Percentiles rank a stretch among this genome's conserved stretches.
These are phyloP conservation scores for Acrobasis suavella DNA, from an alignment of 2,888 invertebrate species.

Conservation along the genomic window DNA sequence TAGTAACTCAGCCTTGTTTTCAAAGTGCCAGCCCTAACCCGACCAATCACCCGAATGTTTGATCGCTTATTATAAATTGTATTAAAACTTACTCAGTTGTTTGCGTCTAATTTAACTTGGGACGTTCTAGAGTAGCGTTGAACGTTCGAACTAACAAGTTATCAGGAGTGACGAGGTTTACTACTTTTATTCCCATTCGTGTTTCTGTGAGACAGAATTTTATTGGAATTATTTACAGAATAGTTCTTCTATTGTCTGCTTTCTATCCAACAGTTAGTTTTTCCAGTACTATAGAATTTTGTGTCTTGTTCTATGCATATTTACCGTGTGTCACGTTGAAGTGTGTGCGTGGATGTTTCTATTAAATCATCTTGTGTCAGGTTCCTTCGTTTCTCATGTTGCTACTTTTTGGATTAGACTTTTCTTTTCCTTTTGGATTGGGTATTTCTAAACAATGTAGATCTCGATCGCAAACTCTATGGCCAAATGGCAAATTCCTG, in stretches of 20 bases:
- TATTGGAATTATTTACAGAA: neutral
- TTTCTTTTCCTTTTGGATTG: too few relatives aligned
- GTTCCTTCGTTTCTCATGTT: too few relatives aligned
- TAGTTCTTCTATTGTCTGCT: neutral
- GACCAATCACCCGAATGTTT: neutral
- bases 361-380: too few relatives aligned
- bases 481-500: too few relatives aligned
- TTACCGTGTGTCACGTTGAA: too few relatives aligned
- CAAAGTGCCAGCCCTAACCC: neutral
- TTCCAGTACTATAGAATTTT: neutral
- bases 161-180: neutral
- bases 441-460: too few relatives aligned
- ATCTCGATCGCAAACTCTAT: too few relatives aligned
- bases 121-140: neutral
- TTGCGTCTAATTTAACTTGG: constrained; percentile 6
- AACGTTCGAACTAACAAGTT: neutral
- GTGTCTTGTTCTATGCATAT: too few relatives aligned
- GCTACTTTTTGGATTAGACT: too few relatives aligned
- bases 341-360: too few relatives aligned
- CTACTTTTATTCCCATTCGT: neutral
- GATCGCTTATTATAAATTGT: constrained; percentile 14
- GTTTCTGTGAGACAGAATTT: neutral
- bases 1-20: neutral
- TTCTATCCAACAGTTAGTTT: neutral
- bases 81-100: constrained; percentile 11